These are phyloP conservation scores for Anastrepha obliqua DNA, from an alignment of 1,140 invertebrate species.

Conservation along the genomic window DNA sequence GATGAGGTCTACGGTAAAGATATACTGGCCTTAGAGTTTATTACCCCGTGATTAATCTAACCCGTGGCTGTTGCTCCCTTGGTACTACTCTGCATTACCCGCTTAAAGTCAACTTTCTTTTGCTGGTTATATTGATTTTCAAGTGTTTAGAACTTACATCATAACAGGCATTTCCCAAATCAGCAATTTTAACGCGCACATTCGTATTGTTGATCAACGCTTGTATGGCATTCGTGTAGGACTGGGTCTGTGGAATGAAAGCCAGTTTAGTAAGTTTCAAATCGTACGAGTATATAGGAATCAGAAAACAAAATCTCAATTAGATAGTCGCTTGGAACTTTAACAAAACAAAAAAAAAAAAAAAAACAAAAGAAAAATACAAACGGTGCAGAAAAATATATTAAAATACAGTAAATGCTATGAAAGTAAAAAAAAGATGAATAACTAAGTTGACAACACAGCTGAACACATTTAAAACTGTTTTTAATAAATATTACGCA, in stretches of 20 bases:
- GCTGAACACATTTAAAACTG: too few species aligned
- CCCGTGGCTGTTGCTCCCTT: too few species aligned
- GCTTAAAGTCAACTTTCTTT: too few species aligned
- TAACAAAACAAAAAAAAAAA: too few species aligned
- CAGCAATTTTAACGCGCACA: constrained; percentile 95
- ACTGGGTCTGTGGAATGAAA: constrained; percentile 64
- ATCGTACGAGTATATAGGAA: not conserved
- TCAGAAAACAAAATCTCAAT: not conserved
- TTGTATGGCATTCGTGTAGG: constrained; percentile 78
- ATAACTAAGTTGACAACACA: not conserved
- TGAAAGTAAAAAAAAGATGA: not conserved
- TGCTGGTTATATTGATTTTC: too few species aligned
- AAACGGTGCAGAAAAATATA: not conserved
- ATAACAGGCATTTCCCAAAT: constrained; percentile 99
- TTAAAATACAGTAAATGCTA: constrained; percentile 1
- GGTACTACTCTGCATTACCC: too few species aligned
- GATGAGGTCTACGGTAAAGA: too few species aligned
- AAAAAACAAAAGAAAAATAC: not conserved
- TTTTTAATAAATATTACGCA: too few species aligned
- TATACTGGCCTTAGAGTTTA: too few species aligned
- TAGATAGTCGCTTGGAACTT: not conserved
- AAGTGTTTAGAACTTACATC: constrained; percentile 73
- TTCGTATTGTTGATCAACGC: constrained; percentile 91
- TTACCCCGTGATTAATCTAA: too few species aligned
- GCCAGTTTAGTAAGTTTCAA: constrained; percentile 34